Evolutionary conservation across 2,113 vertebrate genomes (phyloP), one percentile per base, ranked within the genome.

Genomic region (Talpa occidentalis): DNA sequence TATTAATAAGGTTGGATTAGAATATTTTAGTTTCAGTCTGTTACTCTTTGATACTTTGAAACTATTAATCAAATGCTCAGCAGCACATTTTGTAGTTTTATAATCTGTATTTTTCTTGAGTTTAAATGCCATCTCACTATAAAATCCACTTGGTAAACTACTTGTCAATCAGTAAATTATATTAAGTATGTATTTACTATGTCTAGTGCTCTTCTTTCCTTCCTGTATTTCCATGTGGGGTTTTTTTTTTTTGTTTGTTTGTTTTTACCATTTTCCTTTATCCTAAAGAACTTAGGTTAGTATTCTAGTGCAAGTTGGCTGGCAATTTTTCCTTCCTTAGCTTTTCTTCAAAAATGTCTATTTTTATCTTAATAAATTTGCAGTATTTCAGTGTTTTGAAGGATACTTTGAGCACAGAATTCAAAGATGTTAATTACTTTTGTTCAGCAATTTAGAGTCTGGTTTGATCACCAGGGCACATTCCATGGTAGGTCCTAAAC

Each of bases 281-380:
- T 17, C 60, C 17, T 49, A 59, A 78, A 84, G 42, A n/a, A 78
- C 35, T 35, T 28, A 62, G 24, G 28, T 54, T 37, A 67, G 37
- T 73, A 52, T 62, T 94, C 62, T 79, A 60, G 10, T 32, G 24
- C 2, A 35, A 60, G 40, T 42, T 28, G 32, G 15, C 35, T 49
- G n/a, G 59, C 28, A 85, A 30, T 90, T 42, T 24, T 62, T 42
- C 62, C n/a, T 54, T 54, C 62, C n/a, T 54, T 54, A 62, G n/a
- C 26, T 70, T 91, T 94, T 79, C 86, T 78, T 94, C 70, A 35
- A 62, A 84, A 52, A 77, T 60, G 10, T 67, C 10, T 47, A 91
- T 82, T 67, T 52, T n/a, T 54, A 54, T 54, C 17, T 54, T 54
- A 54, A 6, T 17, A 54, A 49, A 49, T 49, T 49, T 49, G 8